phyloP scores from a whole-genome alignment of 2,797 vertebrate genomes.

The Dallia pectoralis region DNA sequence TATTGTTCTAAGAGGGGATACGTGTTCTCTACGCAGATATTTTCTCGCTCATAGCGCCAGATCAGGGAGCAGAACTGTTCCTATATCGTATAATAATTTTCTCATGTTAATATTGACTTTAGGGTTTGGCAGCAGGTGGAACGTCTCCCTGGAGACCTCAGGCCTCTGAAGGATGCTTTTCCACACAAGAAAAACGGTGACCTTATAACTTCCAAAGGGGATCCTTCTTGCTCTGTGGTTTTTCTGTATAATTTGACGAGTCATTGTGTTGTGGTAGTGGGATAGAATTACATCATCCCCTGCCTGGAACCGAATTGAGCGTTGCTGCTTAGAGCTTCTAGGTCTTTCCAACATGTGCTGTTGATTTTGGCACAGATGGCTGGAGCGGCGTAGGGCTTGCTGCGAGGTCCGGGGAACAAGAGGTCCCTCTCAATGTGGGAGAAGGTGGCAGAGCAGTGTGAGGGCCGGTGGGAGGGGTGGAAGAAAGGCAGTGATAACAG shows the following conservation, averaged over 20 bases:
- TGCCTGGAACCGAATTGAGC: slow-evolving; percentile 22
- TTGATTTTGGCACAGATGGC: slow-evolving; percentile 58
- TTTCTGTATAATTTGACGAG: slow-evolving; percentile 44
- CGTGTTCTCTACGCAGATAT: neutral
- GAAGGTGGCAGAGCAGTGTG: neutral
- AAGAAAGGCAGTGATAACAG: slow-evolving; percentile 13
- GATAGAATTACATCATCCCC: slow-evolving; percentile 47
- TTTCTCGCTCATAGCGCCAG: slow-evolving; percentile 30
- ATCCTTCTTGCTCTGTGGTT: slow-evolving; percentile 27
- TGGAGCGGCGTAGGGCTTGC: slow-evolving; percentile 13
- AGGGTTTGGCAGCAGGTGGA: slow-evolving; percentile 42
- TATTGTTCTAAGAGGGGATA: neutral
- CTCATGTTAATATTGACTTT: slow-evolving; percentile 37
- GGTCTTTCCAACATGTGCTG: slow-evolving; percentile 48
- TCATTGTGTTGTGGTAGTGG: slow-evolving; percentile 32
- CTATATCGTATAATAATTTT: slow-evolving; percentile 42
- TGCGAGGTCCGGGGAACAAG: slow-evolving; percentile 27
- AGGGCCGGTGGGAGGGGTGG: slow-evolving; percentile 2
- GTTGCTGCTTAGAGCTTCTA: neutral
- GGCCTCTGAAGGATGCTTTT: slow-evolving; percentile 24
- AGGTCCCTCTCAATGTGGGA: slow-evolving; percentile 28
- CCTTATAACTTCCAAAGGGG: neutral
- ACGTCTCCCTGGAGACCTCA: slow-evolving; percentile 27
- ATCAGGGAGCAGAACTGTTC: slow-evolving; percentile 26
- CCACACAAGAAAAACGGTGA: slow-evolving; percentile 31